Evolutionary conservation across 2,888 invertebrate genomes (phyloP).

Genomic region (Sesia apiformis): DNA sequence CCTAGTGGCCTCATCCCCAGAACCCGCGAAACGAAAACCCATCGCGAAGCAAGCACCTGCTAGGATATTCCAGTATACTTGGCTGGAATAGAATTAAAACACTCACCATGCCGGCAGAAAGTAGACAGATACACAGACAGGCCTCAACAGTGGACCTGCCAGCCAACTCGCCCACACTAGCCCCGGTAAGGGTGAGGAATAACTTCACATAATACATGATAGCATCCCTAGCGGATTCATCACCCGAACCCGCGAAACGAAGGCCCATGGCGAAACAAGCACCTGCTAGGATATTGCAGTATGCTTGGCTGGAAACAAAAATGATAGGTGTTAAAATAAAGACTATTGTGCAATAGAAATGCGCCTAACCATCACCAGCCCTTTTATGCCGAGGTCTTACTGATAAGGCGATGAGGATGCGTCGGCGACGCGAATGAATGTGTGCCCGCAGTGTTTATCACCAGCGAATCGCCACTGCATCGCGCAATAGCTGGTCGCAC

Average conservation of each 20-base stretch:
- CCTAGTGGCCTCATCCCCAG: slow-evolving; percentile 88
- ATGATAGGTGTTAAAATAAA: no score
- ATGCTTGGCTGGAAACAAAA: slow-evolving; percentile 83
- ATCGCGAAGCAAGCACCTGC: slow-evolving; percentile 96
- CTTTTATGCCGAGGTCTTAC: no score
- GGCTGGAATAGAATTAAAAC: slow-evolving; percentile 64
- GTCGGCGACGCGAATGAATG: no score
- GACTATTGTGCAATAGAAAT: no score
- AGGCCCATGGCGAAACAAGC: slow-evolving; percentile 95
- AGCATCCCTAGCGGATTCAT: slow-evolving; percentile 85
- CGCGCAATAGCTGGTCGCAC: no score
- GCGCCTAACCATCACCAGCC: no score
- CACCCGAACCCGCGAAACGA: slow-evolving; percentile 94
- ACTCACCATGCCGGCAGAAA: slow-evolving; percentile 85
- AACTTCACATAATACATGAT: slow-evolving; percentile 82
- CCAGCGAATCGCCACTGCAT: no score
- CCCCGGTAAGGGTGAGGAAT: slow-evolving; percentile 79
- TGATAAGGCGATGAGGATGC: no score
- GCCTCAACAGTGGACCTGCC: slow-evolving; percentile 93
- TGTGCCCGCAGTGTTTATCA: no score
- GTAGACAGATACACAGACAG: slow-evolving; percentile 86
- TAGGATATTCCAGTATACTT: slow-evolving; percentile 97
- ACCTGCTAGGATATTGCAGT: slow-evolving; percentile 96
- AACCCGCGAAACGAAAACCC: slow-evolving; percentile 95
- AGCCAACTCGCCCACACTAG: slow-evolving; percentile 87